Evolutionary conservation across 2,888 invertebrate species (phyloP).

Genomic region (Andrena flavipes): DNA sequence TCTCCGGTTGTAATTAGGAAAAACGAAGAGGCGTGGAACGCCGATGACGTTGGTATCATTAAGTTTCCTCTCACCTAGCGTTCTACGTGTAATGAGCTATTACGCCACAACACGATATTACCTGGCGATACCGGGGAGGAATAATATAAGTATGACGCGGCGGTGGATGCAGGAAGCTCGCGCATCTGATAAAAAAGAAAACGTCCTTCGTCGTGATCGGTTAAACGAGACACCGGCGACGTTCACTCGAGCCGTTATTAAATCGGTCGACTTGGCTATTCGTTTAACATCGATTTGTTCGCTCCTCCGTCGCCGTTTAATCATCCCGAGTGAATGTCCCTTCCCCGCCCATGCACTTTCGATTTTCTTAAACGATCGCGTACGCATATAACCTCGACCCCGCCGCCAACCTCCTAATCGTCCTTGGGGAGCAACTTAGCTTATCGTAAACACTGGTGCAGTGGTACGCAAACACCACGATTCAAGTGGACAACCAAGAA

Average conservation of each 20-base stretch:
- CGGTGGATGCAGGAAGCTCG: conserved; percentile 29
- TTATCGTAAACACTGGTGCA: neutral
- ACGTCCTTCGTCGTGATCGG: conserved; percentile 20
- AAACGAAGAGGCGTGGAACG: conserved; percentile 54
- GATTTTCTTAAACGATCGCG: conserved; percentile 5
- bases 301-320: neutral
- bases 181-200: conserved; percentile 6
- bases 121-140: conserved; percentile 7
- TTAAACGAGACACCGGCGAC: conserved; percentile 7
- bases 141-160: conserved; percentile 25
- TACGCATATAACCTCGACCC: neutral
- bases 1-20: conserved; percentile 46
- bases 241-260: neutral
- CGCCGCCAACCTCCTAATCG: neutral
- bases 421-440: neutral
- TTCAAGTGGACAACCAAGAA: no score
- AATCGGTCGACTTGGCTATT: neutral
- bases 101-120: conserved; percentile 53
- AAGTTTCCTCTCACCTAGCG: conserved; percentile 56
- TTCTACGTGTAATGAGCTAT: conserved; percentile 56
- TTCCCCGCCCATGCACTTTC: neutral
- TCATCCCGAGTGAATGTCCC: neutral
- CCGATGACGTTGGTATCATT: conserved; percentile 55
- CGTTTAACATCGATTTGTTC: neutral
- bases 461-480: neutral